phyloP scores from a whole-genome alignment of 2,113 vertebrate species.

The Hippocampus mohnikei region DNA sequence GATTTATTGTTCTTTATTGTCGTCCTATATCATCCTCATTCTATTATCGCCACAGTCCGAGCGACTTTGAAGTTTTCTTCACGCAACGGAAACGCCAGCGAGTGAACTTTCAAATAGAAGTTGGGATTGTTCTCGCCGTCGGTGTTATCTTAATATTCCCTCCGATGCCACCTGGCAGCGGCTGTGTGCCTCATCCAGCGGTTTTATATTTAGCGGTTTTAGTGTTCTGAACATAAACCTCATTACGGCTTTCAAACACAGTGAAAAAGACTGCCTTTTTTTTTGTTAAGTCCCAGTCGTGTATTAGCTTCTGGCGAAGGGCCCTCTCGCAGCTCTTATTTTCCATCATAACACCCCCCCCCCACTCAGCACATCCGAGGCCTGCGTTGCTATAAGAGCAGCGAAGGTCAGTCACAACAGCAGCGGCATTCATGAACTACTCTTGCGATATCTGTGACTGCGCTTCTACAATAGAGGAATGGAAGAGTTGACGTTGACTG shows the following conservation, averaged over 20 bases:
- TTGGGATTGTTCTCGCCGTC: constrained; percentile 17
- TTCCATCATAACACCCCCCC: constrained; percentile 55
- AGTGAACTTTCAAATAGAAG: constrained; percentile 20
- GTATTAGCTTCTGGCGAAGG: constrained; percentile 49
- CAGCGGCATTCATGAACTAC: constrained; percentile 4
- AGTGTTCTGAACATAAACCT: constrained; percentile 52
- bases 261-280: constrained; percentile 33
- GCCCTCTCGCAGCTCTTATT: constrained; percentile 49
- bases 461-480: constrained; percentile 24
- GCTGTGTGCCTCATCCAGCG: constrained; percentile 22
- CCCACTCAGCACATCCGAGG: constrained; percentile 58
- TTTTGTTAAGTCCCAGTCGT: constrained; percentile 46
- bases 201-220: constrained; percentile 48
- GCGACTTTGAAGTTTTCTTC: constrained; percentile 11
- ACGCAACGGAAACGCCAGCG: neutral
- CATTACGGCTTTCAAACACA: constrained; percentile 56
- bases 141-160: constrained; percentile 23
- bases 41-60: too few species aligned
- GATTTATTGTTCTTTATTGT: too few species aligned
- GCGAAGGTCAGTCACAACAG: constrained; percentile 38
- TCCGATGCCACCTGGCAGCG: constrained; percentile 35
- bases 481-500: neutral
- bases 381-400: constrained; percentile 48
- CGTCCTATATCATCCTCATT: too few species aligned
- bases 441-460: constrained; percentile 21